phyloP scores from a whole-genome alignment of 2,888 invertebrate genomes.

The Pseudococcus viburni region DNA sequence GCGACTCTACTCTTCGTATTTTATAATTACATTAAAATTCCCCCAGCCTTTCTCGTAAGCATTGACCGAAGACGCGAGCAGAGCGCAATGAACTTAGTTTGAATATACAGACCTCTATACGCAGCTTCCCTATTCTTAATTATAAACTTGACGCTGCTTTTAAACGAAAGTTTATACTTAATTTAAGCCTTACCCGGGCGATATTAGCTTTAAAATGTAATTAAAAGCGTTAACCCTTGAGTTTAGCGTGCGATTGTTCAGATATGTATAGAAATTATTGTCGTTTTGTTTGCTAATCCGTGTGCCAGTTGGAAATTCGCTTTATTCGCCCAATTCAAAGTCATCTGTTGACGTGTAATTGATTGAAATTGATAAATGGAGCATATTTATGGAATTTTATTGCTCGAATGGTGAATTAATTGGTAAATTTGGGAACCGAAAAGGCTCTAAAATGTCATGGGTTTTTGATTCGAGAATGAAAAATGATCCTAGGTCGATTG shows the following conservation, averaged over 20 bases:
- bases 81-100: constrained; percentile 28
- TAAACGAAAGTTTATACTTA: constrained; percentile 38
- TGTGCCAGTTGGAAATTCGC: not conserved
- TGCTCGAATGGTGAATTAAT: too few species aligned
- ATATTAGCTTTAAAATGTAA: constrained; percentile 33
- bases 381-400: too few species aligned
- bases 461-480: too few species aligned
- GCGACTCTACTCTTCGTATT: not conserved
- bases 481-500: too few species aligned
- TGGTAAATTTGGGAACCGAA: too few species aligned
- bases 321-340: too few species aligned
- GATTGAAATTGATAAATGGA: too few species aligned
- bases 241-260: not conserved
- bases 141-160: constrained; percentile 40
- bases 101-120: not conserved
- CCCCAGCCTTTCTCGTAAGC: not conserved
- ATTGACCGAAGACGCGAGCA: constrained; percentile 5
- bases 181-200: not conserved
- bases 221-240: not conserved
- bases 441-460: too few species aligned
- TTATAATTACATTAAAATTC: constrained; percentile 47
- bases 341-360: too few species aligned
- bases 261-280: constrained; percentile 15
- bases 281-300: not conserved
- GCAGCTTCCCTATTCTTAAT: constrained; percentile 24